Conservation (phyloP, 2,797 vertebrate species). For the Sebastiscus albofasciatus region DNA sequence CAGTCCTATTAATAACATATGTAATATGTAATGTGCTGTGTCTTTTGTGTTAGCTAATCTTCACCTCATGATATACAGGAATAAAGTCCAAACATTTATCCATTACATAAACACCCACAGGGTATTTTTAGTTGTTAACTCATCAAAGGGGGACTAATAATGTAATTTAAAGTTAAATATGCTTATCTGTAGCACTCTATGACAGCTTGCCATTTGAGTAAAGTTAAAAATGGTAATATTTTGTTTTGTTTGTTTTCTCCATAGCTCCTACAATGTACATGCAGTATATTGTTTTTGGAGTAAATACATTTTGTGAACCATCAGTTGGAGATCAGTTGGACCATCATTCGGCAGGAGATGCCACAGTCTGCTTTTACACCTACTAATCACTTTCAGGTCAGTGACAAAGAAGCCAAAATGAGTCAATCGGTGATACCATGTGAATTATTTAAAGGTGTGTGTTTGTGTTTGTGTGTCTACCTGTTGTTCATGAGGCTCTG, state of each 20-base stretch:
- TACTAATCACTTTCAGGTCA: background rate
- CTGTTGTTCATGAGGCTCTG: conserved; percentile 66
- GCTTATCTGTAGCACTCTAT: too few species aligned
- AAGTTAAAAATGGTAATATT: too few species aligned
- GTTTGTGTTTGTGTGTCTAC: conserved; percentile 21
- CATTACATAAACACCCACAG: background rate
- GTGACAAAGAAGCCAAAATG: background rate
- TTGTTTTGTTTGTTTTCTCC: too few species aligned
- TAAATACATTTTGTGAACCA: too few species aligned
- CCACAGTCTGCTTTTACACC: background rate
- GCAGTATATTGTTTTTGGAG: too few species aligned
- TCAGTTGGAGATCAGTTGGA: too few species aligned
- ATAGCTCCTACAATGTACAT: too few species aligned
- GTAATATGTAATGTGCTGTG: too few species aligned
- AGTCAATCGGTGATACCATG: background rate
- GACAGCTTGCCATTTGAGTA: too few species aligned
- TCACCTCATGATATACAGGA: background rate
- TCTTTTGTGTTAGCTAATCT: background rate
- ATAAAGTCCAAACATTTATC: background rate
- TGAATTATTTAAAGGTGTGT: background rate
- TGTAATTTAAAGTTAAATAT: too few species aligned
- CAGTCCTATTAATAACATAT: background rate
- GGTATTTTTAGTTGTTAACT: background rate
- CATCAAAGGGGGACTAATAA: background rate
- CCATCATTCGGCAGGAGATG: too few species aligned